Evolutionary conservation across 2,888 invertebrate genomes (phyloP).

Genomic region (Dione juno): DNA sequence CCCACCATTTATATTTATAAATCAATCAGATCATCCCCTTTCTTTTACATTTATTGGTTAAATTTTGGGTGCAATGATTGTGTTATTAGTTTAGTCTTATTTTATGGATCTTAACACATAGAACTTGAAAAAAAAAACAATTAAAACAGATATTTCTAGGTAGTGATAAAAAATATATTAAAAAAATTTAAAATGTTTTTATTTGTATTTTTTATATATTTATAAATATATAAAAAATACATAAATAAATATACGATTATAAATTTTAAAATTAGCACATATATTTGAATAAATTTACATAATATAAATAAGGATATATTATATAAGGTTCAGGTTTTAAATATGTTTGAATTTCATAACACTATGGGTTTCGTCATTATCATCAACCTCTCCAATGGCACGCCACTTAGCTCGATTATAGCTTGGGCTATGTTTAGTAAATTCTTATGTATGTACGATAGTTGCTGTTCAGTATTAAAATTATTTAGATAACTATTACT

Average conservation of each 20-base stretch:
- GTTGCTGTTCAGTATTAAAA: neutral
- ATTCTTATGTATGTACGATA: slow-evolving; percentile 1
- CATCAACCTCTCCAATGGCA: neutral
- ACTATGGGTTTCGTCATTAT: neutral
- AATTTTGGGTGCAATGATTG: slow-evolving; percentile 44
- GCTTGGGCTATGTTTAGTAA: too few relatives aligned
- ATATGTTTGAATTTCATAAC: neutral
- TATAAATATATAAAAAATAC: neutral
- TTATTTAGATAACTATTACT: too few relatives aligned
- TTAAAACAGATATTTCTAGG: too few relatives aligned
- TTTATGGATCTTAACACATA: too few relatives aligned
- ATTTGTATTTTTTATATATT: too few relatives aligned
- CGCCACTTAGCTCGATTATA: too few relatives aligned
- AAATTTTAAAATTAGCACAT: too few relatives aligned
- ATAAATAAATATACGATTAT: neutral
- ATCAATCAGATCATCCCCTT: slow-evolving; percentile 61
- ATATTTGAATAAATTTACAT: too few relatives aligned
- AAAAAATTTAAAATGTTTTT: too few relatives aligned
- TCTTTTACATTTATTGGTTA: slow-evolving; percentile 57
- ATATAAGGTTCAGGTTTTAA: neutral
- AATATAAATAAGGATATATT: neutral
- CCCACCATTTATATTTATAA: slow-evolving; percentile 67
- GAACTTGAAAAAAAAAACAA: too few relatives aligned
- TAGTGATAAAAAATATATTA: too few relatives aligned
- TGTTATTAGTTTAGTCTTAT: slow-evolving; percentile 26